phyloP scores from a whole-genome alignment of 2,888 invertebrate species.

The Baronia brevicornis region DNA sequence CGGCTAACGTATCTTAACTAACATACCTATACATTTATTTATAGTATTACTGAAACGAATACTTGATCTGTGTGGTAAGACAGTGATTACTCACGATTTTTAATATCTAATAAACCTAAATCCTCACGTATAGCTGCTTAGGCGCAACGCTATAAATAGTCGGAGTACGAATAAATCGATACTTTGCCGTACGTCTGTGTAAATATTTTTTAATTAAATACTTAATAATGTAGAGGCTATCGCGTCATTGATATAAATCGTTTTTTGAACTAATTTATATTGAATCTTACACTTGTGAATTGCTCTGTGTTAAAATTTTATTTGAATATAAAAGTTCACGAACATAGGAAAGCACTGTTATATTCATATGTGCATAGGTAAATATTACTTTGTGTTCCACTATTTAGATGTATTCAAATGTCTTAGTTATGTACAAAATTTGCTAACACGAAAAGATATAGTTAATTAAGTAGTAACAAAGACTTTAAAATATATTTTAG shows the following conservation, averaged over 20 bases:
- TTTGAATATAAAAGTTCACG: too few relatives aligned
- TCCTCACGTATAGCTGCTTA: conserved; percentile 39
- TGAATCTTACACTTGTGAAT: conserved; percentile 6
- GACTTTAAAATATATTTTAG: too few relatives aligned
- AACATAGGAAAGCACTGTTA: too few relatives aligned
- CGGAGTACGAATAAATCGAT: conserved; percentile 40
- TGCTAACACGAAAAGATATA: too few relatives aligned
- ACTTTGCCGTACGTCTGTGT: conserved; percentile 35
- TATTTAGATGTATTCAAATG: too few relatives aligned
- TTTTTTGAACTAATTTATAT: conserved; percentile 4
- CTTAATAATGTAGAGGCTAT: conserved; percentile 52
- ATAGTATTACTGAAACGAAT: too few relatives aligned
- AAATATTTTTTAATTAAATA: conserved; percentile 55
- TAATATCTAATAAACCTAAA: conserved; percentile 54
- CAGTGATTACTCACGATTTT: conserved; percentile 19
- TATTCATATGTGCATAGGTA: too few relatives aligned
- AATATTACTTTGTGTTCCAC: too few relatives aligned
- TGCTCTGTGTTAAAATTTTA: neutral
- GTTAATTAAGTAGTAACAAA: too few relatives aligned
- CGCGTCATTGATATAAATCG: conserved; percentile 12
- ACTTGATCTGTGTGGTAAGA: conserved; percentile 16
- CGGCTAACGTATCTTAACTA: too few relatives aligned
- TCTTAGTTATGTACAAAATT: too few relatives aligned
- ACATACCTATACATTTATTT: too few relatives aligned
- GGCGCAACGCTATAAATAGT: conserved; percentile 55